Base-by-base conservation (phyloP, 2,888 invertebrate genomes). In the Metalampra italica region DNA sequence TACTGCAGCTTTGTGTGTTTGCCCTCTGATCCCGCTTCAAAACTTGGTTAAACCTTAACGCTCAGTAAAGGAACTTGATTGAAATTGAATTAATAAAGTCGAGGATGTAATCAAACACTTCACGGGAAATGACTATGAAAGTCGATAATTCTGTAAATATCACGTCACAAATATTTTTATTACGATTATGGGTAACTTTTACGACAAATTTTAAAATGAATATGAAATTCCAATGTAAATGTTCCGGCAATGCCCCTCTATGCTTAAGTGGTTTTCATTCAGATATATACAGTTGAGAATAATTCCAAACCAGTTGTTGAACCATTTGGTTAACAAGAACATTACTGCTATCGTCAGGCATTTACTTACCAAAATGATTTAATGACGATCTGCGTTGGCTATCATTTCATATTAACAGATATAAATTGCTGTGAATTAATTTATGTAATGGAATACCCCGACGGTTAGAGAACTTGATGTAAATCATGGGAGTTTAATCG, bases 301-400 rank as follows among this genome's bases (percentile, higher is more conserved):
- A 63, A 68, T 66, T 68, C 57, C 45, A 66, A 71, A 71, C 69
- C 68, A 60, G 75, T 75, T 71, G 55, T 60, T 53, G 55, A 57
- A 60, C 57, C 53, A 66, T 68, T 68, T 56, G 55, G 68, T 70
- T 69, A 75, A 72, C 70, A 66, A 72, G 68, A 69, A 66, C 65
- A 71, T 78, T 73, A 67, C 57, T 61, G 52, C 55, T 59, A 64
- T 66, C 62, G 61, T 56, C 56, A 57, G 57, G 57, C 62, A 57
- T 66, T 65, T 66, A 64, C 65, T 54, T 64, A 62, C 46, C 49
- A 54, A 52, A 54, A 52, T 51, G 47, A 51, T 71, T 67, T 71
- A 74, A 71, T 67, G 69, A 69, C 67, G 70, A 59, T 60, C 50
- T 53, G 57, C 59, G 63, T 61, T 55, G 60, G 56, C 60, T 60